phyloP scores from a whole-genome alignment of 1,140 invertebrate species.

The Pteromalus puparum region DNA sequence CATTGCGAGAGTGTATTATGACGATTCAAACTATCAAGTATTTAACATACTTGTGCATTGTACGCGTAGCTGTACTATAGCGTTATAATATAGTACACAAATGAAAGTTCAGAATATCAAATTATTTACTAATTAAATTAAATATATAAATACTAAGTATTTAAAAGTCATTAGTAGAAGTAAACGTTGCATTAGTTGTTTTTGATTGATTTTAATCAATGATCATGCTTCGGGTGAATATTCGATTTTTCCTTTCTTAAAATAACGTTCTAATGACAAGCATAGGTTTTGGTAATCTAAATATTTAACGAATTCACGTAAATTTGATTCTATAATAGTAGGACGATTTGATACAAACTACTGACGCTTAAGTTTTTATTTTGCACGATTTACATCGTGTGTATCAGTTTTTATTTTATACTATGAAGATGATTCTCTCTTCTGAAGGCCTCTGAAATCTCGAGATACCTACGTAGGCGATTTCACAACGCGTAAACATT shows the following conservation, averaged over 20 bases:
- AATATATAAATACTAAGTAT: conserved; percentile 35
- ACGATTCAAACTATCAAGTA: conserved; percentile 9
- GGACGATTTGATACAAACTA: not conserved
- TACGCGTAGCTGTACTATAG: not conserved
- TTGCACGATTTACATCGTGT: not conserved
- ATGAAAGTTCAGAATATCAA: not conserved
- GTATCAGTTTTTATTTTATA: no score
- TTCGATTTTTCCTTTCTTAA: not conserved
- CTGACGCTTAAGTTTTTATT: not conserved
- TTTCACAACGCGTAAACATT: conserved; percentile 18
- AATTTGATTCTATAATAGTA: not conserved
- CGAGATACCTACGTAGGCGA: conserved; percentile 13
- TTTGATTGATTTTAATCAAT: conserved; percentile 1
- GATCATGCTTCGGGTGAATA: not conserved
- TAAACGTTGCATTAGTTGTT: not conserved
- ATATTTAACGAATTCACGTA: not conserved
- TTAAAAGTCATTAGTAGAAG: conserved; percentile 8
- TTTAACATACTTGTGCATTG: conserved; percentile 11
- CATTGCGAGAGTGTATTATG: not conserved
- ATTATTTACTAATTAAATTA: conserved; percentile 10
- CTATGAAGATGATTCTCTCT: conserved; percentile 40
- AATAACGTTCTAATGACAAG: not conserved
- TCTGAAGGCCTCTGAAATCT: conserved; percentile 38
- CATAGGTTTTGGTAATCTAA: conserved; percentile 1
- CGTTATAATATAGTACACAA: not conserved